Evolutionary conservation across 2,113 vertebrate genomes (phyloP), one percentile per base, ranked within the genome.

Genomic region (Hippocampus zosterae): DNA sequence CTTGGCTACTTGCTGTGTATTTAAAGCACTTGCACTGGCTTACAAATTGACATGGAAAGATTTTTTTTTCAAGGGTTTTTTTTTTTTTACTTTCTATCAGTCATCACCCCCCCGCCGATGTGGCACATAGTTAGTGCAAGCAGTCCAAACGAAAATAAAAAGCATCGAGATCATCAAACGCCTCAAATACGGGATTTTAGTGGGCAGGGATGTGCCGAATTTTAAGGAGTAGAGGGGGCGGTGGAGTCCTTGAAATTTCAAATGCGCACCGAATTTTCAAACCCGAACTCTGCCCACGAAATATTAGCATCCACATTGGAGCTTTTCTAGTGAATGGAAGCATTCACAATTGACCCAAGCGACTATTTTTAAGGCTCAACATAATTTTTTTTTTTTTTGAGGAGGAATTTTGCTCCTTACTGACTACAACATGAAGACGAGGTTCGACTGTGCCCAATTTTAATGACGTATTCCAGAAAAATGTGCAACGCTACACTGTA

Each of bases 11-110:
- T 53, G n/a, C 21, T 53, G 19, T 53, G 13, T n/a, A 10, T 53
- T 53, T 21, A 1, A 53, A 53, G 50, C 50, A n/a, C 15, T 50
- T 50, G 46, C 16, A 16, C 21, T 10, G 50, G 50, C 50, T 53
- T 53, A 21, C 7, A 52, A 52, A 52, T 52, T 7, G 18, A 21
- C 48, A 52, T 52, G 18, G 48, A 5, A 19, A 2, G 8, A 12
- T 12, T 44, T 44, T 44, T 44, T 44, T 44, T 44, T 3, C 18
- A 19, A 18, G 48, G n/a, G 18, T 21, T 52, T 52, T 19, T 87
- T 77, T 88, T 88, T 90, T 92, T 90, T 91, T 93, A 94, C 92
- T 92, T 89, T 80, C 84, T 84, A 93, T 95, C 93, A 95, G 95
- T 94, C 93, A 94, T 92, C 91, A 76, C 86, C 91, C 90, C 89